Conservation (phyloP, 2,113 vertebrate genomes). For the Uria lomvia region DNA sequence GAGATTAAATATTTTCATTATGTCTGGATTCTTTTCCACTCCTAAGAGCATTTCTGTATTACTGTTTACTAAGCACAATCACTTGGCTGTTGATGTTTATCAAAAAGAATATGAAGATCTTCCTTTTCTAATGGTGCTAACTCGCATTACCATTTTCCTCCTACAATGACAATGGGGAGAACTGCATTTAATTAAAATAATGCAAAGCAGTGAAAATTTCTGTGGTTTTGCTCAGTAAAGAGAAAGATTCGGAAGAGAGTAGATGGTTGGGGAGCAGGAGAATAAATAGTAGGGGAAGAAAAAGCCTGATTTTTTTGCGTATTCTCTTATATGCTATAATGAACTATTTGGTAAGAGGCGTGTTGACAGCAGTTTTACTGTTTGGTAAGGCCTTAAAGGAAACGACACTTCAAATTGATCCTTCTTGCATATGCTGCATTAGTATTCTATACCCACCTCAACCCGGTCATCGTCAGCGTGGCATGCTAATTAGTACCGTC, state of each 20-base stretch:
- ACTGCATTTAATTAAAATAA: not conserved
- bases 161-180: not conserved
- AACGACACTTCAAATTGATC: not conserved
- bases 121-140: not conserved
- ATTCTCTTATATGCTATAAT: not conserved
- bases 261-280: not conserved
- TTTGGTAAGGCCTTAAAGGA: not conserved
- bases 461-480: not conserved
- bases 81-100: not conserved
- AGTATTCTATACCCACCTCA: slow-evolving; percentile 32
- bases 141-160: not conserved
- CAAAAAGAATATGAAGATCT: not conserved
- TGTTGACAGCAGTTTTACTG: not conserved
- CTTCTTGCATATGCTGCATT: not conserved
- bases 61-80: not conserved
- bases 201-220: not conserved
- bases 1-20: slow-evolving; percentile 29
- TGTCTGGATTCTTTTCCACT: not conserved
- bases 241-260: not conserved
- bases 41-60: not conserved
- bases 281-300: not conserved
- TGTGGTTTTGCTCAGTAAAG: not conserved
- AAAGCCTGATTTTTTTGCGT: not conserved
- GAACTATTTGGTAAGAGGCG: not conserved
- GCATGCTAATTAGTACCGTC: slow-evolving; percentile 50